Base-by-base conservation (phyloP, 1,140 invertebrate genomes). In the Zaprionus ornatus region DNA sequence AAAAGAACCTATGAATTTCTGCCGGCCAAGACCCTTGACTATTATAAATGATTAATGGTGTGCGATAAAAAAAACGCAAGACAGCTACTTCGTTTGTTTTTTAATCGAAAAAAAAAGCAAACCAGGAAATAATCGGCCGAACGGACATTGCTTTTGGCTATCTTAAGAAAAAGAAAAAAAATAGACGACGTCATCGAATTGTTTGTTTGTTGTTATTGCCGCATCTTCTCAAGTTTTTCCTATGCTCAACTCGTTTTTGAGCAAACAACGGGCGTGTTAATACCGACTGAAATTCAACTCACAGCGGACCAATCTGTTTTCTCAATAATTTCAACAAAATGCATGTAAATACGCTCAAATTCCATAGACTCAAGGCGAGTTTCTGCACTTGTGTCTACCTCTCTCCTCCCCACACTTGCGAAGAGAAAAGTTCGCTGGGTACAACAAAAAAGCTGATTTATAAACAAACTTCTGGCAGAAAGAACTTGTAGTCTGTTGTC, bases 401-500 rank as follows among this genome's bases (percentile, higher is more conserved):
- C 15, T 40, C 32, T 7, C 19, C n/a, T 4, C 10, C 19, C 15
- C 17, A 6, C 42, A 10, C 42, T 48, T 40, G 12, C 42, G 17
- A 2, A 23, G 7, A 12, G 56, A 17, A 50, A 74, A 74, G 66
- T 74, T 74, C 32, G 50, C 27, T 50, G 23, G 32, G 23, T 54
- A 45, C 62, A 45, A 48, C 64, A 75, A 45, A 86, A 86, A 82
- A 87, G 79, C 79, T 86, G 82, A 87, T 86, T 86, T 87, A 87
- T 87, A 86, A 86, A 87, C 80, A 87, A 86, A 86, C 82, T 86
- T 86, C 62, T 86, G 83, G 68, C 79, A 76, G 67, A 69, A 87
- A 86, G 68, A 55, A 55, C 21, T 82, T 86, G 56, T 79, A 72
- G 75, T 79, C 76, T 74, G 74, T 79, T 76, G 62, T 79, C 75